Evolutionary conservation across 1,140 invertebrate species (phyloP), one percentile per base, ranked within the genome.

Genomic region (Probaryconus sp.): DNA sequence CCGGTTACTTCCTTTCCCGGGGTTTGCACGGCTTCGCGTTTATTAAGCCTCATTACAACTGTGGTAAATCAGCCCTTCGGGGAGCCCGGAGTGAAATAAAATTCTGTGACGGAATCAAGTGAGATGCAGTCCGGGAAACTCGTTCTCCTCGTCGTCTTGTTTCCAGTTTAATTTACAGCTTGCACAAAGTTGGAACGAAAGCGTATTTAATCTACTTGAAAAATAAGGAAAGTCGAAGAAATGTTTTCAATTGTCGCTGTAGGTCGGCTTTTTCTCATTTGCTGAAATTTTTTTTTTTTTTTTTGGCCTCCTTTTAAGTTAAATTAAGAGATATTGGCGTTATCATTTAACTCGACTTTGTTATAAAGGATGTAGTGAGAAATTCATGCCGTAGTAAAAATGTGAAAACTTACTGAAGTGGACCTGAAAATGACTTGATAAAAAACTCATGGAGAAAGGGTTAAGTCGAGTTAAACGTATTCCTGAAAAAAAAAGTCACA

Each of bases 121-220:
- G 30, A 58, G 20, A 58, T 16, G 30, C 40, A 17, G 30, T 33
- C 13, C 28, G 28, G 42, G 20, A 45, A 58, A 33, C 31, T 58
- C 42, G 18, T 58, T 45, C 17, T n/a, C 24, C n/a, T 18, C 28
- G 26, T 11, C 38, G 28, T 2, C 17, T 13, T 43, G 42, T 58
- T 58, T 45, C 55, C 40, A 58, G 40, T 58, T 45, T 58, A 58
- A 58, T 58, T 58, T 58, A 47, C 38, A 58, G 28, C 30, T 58
- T 21, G 28, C 18, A 20, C 18, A 58, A 43, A 56, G 37, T 43
- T 30, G 24, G n/a, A 26, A 16, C 31, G 40, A 33, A 58, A 45
- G 55, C 40, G 38, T 26, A 47, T 45, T 58, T 47, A 35, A 3
- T 33, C 28, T 45, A 37, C 9, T 45, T 31, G 10, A 43, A 10